Base-by-base conservation (phyloP, 2,888 invertebrate species). In the Rhopalosiphum nymphaeae region DNA sequence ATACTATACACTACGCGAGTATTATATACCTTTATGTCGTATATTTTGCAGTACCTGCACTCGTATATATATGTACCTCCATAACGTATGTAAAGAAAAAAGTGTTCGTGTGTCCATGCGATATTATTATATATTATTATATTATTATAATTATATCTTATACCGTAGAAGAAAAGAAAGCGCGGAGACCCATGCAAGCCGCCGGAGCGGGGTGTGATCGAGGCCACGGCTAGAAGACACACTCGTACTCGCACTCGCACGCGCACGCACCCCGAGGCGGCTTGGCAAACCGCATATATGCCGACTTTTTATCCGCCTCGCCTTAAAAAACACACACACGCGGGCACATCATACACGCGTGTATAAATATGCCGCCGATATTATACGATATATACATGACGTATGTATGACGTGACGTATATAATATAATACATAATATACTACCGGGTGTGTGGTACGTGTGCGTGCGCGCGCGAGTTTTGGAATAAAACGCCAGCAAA, bases 301-400 rank as follows among this genome's bases (percentile, higher is more conserved):
- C 84, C 36, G 92, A 93, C 93, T 93, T 89, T 92, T 93, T 93
- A 84, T 89, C 89, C 84, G 93, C 93, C 93, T 89, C 93, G 93
- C 93, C 93, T 90, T 89, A 93, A 56, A 56, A 84, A 93, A 89
- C 53, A 89, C 16, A 61, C 5, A 49, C 49, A 49, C 49, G 26
- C 36, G 44, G 86, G 46, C n/a, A 57, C 42, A 57, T 78, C 78
- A 44, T 89, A 89, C 44, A 46, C 29, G 5, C 26, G 4, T 46
- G 44, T 46, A 29, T 86, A 46, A 86, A 46, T 46, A 86, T 86
- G 29, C 86, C 44, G 86, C 86, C 44, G 86, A 29, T 44, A 44
- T 29, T 46, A 46, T 46, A 46, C 86, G 86, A 78, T 78, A 36
- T 29, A 87, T 87, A 87, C 29, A 87, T 87, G 46, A 49, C n/a